Conservation (phyloP, 2,113 vertebrate genomes). For the Gorsachius goisagi region DNA sequence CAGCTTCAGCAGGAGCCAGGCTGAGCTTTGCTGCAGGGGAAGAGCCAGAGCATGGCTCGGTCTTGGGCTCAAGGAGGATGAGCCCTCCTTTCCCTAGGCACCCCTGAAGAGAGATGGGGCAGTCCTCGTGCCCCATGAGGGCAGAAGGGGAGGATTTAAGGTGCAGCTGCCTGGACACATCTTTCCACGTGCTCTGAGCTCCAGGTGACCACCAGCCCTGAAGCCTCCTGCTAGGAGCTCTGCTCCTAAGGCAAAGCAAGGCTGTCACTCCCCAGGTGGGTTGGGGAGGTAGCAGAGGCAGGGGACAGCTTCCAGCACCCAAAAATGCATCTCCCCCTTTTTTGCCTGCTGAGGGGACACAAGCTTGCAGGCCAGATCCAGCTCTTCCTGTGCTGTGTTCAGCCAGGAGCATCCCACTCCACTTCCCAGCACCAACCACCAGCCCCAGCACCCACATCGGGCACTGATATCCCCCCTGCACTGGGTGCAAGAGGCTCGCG, state of each 20-base stretch:
- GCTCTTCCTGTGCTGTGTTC: neutral
- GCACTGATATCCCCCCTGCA: too few relatives aligned
- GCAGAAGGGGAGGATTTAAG: neutral
- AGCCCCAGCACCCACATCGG: neutral
- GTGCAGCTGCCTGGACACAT: neutral
- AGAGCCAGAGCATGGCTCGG: neutral
- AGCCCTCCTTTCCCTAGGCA: neutral
- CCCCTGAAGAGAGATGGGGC: neutral
- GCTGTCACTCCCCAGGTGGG: neutral
- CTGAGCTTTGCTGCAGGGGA: neutral
- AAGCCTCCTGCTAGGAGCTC: neutral
- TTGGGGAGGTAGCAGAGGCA: neutral
- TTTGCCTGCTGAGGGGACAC: too few relatives aligned
- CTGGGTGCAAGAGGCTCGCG: accelerated
- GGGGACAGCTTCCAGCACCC: neutral
- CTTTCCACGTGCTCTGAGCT: neutral
- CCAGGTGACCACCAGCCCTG: neutral
- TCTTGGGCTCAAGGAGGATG: neutral
- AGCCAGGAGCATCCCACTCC: neutral
- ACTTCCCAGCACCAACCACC: neutral
- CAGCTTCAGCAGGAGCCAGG: neutral
- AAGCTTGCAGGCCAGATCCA: neutral
- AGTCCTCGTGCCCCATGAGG: accelerated
- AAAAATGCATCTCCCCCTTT: accelerated
- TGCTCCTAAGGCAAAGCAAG: neutral